Evolutionary conservation across 2,113 vertebrate species (phyloP).

Genomic region (Tympanuchus pallidicinctus): DNA sequence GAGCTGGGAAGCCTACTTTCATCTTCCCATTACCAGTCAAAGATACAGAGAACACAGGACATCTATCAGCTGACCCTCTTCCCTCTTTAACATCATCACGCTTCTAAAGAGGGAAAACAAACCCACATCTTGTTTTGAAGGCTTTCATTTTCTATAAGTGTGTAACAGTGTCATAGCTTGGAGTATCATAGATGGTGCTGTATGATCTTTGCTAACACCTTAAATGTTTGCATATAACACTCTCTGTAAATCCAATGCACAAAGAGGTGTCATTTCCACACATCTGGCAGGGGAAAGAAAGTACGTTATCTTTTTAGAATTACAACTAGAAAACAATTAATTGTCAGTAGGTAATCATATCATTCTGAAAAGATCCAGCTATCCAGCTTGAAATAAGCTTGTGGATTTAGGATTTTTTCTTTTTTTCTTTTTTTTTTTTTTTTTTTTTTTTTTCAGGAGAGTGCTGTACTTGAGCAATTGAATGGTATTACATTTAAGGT

Average conservation of each 20-base stretch:
- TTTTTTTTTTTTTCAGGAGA: not conserved
- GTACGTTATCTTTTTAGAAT: conserved; percentile 17
- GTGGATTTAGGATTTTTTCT: not conserved
- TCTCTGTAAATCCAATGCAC: conserved; percentile 5
- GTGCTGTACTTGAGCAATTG: conserved; percentile 59
- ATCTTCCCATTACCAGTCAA: not conserved
- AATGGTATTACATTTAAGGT: conserved; percentile 62
- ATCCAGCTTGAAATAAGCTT: conserved; percentile 59
- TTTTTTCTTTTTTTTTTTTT: not conserved
- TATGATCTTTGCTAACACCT: conserved; percentile 14
- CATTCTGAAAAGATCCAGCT: conserved; percentile 50
- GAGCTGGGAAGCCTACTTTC: not conserved
- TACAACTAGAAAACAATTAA: conserved; percentile 46
- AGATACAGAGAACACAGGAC: not conserved
- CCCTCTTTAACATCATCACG: not conserved
- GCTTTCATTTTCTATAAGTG: not conserved
- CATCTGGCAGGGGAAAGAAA: conserved; percentile 42
- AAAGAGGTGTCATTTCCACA: conserved; percentile 34
- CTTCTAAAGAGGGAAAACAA: not conserved
- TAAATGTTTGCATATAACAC: not conserved
- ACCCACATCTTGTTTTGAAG: not conserved
- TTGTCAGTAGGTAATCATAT: conserved; percentile 48
- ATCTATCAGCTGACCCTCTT: not conserved
- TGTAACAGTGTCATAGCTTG: not conserved
- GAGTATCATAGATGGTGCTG: not conserved